Conservation (phyloP, 23 tunicate species). For the Oikopleura dioica region DNA sequence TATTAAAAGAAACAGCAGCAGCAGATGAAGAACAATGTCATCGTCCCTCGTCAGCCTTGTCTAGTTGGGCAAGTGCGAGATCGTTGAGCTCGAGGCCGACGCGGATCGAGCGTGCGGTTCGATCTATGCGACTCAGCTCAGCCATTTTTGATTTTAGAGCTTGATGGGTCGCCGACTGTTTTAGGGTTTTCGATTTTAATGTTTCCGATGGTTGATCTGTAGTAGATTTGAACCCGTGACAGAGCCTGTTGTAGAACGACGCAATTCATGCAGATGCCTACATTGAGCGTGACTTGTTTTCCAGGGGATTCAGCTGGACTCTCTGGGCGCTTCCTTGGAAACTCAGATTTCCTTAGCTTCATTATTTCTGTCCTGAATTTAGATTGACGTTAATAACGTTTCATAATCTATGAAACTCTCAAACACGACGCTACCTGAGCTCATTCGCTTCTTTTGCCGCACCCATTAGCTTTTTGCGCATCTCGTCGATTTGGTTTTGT, state of each 20-base stretch:
- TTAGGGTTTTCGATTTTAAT: too few species aligned
- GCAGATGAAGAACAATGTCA: too few species aligned
- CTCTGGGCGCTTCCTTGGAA: too few species aligned
- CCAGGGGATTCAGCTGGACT: not conserved
- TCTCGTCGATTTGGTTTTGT: not conserved
- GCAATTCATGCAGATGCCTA: slow-evolving; percentile 3
- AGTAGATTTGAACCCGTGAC: too few species aligned
- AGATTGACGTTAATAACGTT: too few species aligned
- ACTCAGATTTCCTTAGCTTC: not conserved
- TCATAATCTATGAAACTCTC: not conserved
- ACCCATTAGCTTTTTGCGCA: not conserved
- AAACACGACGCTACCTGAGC: slow-evolving; percentile 3
- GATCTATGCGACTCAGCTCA: not conserved
- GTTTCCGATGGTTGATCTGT: too few species aligned
- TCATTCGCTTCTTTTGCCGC: slow-evolving; percentile 12
- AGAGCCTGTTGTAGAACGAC: slow-evolving; percentile 1
- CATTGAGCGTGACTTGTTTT: not conserved
- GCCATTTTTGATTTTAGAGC: not conserved
- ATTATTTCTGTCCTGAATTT: not conserved
- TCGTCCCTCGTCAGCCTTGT: not conserved
- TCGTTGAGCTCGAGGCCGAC: slow-evolving; percentile 1
- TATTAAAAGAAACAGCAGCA: too few species aligned
- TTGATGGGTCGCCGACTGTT: not conserved
- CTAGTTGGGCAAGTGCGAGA: not conserved
- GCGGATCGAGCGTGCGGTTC: not conserved